Base-by-base conservation (phyloP, 2,113 vertebrate genomes). In the Centropristis striata region DNA sequence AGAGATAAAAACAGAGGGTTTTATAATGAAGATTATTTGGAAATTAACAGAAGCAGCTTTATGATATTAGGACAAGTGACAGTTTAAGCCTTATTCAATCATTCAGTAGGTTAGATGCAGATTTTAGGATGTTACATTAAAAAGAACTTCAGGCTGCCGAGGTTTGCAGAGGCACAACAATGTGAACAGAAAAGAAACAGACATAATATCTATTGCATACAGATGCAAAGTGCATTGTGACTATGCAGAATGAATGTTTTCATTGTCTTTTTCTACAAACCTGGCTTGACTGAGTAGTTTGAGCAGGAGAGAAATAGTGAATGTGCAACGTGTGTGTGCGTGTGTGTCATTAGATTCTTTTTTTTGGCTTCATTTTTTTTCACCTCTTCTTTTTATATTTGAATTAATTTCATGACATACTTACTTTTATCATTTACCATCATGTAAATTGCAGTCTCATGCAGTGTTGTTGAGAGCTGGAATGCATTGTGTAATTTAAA, bases 191-290 rank as follows among this genome's bases (percentile, higher is more conserved):
- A 39, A 63, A 65, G n/a, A 47, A 59, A 47, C 13, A 60, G 20
- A 60, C 55, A 57, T 63, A 21, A 71, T 49, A 75, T 71, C 36
- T 81, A 64, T 79, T 83, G 66, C 85, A 90, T 85, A 80, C 41
- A 86, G 80, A 85, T 74, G 53, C 87, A 82, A 68, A 80, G 21
- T 71, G 79, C 76, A 89, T 89, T 80, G 79, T 44, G 80, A 89
- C 91, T 92, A 92, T 93, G 92, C 89, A 92, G 83, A 82, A 80
- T 85, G 75, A 92, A 83, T 88, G 89, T 90, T 83, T 83, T 74
- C 63, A 51, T 78, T 85, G 73, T 84, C 69, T 79, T 87, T 89
- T 83, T 78, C 79, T 49, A 79, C 80, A 84, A 86, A 82, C 65
- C 60, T 81, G 57, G 53, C 76, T 79, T 80, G 71, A 65, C 79